Conservation (phyloP, 2,888 invertebrate species). For the Drosophila pseudotakahashii region DNA sequence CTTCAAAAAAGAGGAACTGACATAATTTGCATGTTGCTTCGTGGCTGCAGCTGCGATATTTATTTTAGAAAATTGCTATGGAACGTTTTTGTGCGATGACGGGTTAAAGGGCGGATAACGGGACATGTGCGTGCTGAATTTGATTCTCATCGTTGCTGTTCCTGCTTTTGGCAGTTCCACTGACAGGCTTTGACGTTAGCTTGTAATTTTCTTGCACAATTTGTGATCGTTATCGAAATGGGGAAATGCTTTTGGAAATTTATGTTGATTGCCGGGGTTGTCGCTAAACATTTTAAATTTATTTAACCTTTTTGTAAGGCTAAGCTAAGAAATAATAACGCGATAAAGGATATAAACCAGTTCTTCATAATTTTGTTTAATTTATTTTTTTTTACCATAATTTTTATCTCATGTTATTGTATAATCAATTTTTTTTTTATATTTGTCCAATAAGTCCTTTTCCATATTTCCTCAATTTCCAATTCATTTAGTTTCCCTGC, state of each 20-base stretch:
- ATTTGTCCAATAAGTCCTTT: neutral
- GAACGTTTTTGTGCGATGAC: slow-evolving; percentile 32
- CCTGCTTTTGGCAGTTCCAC: slow-evolving; percentile 22
- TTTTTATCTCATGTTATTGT: too few relatives aligned
- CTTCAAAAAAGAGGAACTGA: slow-evolving; percentile 50
- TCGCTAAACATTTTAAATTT: slow-evolving; percentile 1
- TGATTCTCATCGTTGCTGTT: slow-evolving; percentile 14
- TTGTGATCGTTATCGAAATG: slow-evolving; percentile 36
- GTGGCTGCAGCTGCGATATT: slow-evolving; percentile 64
- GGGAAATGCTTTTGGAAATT: slow-evolving; percentile 30
- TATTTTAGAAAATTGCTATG: slow-evolving; percentile 59
- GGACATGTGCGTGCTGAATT: slow-evolving; percentile 47
- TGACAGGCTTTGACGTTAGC: slow-evolving; percentile 39
- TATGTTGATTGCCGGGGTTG: slow-evolving; percentile 21
- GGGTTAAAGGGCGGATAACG: slow-evolving; percentile 15
- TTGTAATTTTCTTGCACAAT: slow-evolving; percentile 45
- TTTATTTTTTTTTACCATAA: too few relatives aligned
- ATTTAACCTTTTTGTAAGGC: neutral
- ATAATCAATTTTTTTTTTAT: too few relatives aligned
- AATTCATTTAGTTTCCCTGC: neutral
- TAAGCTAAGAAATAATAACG: too few relatives aligned
- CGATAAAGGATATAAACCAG: too few relatives aligned
- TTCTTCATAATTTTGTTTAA: too few relatives aligned
- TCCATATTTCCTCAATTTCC: neutral
- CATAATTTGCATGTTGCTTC: slow-evolving; percentile 69